A percentile compares a stretch with the other conserved stretches of the same genome.
Conservation (phyloP, 1,140 invertebrate species). For the Eupeodes corollae region DNA sequence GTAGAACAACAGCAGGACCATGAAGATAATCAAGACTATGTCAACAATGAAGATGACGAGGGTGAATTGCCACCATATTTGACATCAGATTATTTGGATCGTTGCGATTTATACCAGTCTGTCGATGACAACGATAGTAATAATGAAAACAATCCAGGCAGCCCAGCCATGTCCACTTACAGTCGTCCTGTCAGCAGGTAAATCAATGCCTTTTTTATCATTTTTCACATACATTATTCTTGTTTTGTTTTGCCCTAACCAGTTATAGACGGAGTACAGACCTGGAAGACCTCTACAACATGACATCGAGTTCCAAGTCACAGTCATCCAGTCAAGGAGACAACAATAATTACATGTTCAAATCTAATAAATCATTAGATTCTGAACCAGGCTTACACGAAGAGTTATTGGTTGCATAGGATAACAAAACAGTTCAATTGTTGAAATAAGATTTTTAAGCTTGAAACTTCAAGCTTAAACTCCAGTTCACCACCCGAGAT, state of each 20-base stretch:
- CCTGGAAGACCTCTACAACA: slow-evolving; percentile 42
- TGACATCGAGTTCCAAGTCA: slow-evolving; percentile 44
- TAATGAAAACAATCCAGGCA: slow-evolving; percentile 28
- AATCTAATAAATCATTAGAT: slow-evolving; percentile 31
- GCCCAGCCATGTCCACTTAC: slow-evolving; percentile 26
- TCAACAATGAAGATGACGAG: slow-evolving; percentile 45
- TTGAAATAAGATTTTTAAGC: no score
- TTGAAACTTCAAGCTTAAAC: no score
- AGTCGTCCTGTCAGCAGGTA: slow-evolving; percentile 35
- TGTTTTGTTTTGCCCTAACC: neutral
- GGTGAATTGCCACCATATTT: slow-evolving; percentile 58
- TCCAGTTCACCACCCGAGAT: no score
- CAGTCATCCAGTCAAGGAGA: slow-evolving; percentile 37
- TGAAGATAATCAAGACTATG: slow-evolving; percentile 40
- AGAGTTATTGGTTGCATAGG: slow-evolving; percentile 26
- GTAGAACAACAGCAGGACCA: slow-evolving; percentile 54
- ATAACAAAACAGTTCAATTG: no score
- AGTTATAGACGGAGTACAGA: slow-evolving; percentile 40
- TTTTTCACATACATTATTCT: neutral
- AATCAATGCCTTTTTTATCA: neutral
- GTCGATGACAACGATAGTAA: slow-evolving; percentile 22
- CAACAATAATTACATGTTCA: slow-evolving; percentile 25
- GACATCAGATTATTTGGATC: slow-evolving; percentile 53
- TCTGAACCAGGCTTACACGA: slow-evolving; percentile 16
- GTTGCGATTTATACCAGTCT: slow-evolving; percentile 28